Evolutionary conservation across 2,888 invertebrate species (phyloP).

Genomic region (Protodeltote pygarga): DNA sequence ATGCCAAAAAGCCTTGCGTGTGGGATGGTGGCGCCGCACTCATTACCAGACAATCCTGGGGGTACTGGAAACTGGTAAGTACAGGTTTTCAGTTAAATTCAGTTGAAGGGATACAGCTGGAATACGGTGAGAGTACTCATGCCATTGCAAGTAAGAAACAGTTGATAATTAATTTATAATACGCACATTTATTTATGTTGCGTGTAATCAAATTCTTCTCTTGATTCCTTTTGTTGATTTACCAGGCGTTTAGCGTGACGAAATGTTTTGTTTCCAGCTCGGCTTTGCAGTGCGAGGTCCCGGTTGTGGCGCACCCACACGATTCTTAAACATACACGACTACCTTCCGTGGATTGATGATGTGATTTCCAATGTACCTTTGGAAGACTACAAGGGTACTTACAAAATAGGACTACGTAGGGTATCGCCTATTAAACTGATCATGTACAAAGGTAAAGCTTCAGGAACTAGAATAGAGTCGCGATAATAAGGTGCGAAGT

Average conservation of each 20-base stretch:
- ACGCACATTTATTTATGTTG: background rate
- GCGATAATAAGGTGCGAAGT: too few species aligned
- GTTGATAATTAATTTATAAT: too few species aligned
- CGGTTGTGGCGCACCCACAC: constrained; percentile 70
- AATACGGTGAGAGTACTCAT: too few species aligned
- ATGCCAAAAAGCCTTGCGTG: constrained; percentile 54
- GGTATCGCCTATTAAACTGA: constrained; percentile 41
- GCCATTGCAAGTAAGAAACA: too few species aligned
- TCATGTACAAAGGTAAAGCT: constrained; percentile 47
- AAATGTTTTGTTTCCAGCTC: constrained; percentile 50
- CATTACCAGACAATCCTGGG: constrained; percentile 63
- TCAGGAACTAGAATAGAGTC: too few species aligned
- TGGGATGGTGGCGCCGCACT: constrained; percentile 72
- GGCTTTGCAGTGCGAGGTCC: constrained; percentile 71
- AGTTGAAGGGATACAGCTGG: too few species aligned
- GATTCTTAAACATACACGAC: constrained; percentile 63
- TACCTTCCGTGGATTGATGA: constrained; percentile 70
- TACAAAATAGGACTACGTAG: constrained; percentile 38
- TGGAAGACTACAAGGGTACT: constrained; percentile 6
- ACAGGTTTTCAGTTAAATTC: background rate
- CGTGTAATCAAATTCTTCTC: background rate
- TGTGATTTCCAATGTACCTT: constrained; percentile 43
- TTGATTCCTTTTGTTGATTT: too few species aligned
- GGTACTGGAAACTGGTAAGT: constrained; percentile 69
- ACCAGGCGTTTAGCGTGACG: too few species aligned